Evolutionary conservation across 2,797 vertebrate genomes (phyloP).

Genomic region (Urophycis tenuis): DNA sequence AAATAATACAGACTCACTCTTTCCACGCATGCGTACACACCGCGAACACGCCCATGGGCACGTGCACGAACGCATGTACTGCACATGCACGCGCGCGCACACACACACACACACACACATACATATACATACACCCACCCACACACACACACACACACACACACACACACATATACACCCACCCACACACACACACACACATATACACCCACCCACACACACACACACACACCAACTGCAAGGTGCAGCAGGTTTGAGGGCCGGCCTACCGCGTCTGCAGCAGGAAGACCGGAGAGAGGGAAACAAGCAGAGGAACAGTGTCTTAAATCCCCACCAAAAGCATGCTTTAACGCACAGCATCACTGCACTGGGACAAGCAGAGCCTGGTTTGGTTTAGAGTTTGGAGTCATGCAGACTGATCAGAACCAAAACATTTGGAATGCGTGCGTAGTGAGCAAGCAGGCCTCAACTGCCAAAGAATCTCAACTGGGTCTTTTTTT

Average conservation of each 20-base stretch:
- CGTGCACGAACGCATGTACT: too few species aligned
- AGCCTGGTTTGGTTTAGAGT: not conserved
- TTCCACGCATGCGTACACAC: not conserved
- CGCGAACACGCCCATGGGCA: too few species aligned
- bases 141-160: too few species aligned
- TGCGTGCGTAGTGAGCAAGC: not conserved
- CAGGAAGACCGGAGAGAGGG: not conserved
- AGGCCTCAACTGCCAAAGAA: not conserved
- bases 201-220: constrained; percentile 23
- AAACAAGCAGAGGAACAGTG: not conserved
- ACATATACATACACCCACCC: too few species aligned
- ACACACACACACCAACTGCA: constrained; percentile 14
- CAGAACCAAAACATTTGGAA: not conserved
- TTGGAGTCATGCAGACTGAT: not conserved
- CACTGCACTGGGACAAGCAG: not conserved
- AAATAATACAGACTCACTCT: constrained; percentile 4
- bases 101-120: too few species aligned
- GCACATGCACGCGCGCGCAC: too few species aligned
- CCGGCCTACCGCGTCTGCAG: not conserved
- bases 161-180: not conserved
- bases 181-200: not conserved
- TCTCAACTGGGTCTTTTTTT: not conserved
- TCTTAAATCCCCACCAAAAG: not conserved
- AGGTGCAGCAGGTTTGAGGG: constrained; percentile 26
- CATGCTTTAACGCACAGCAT: not conserved